These are phyloP conservation scores for Heteromurus nitidus DNA, from an alignment of 2,888 invertebrate genomes.

Conservation along the genomic window DNA sequence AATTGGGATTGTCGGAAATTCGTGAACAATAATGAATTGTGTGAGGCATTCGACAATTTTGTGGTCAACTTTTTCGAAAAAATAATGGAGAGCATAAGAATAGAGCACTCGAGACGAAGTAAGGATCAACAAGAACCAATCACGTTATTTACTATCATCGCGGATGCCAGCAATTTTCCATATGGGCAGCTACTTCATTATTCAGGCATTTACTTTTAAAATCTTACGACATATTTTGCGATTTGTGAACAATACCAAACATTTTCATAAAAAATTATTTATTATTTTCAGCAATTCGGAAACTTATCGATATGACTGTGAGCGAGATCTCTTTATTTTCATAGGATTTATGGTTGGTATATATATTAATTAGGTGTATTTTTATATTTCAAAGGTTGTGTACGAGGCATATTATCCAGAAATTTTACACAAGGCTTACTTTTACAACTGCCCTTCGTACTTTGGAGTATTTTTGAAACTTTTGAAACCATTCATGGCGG, in stretches of 20 bases:
- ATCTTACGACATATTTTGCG: too few species aligned
- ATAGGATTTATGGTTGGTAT: too few species aligned
- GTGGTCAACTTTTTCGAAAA: constrained; percentile 2
- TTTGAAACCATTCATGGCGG: constrained; percentile 17
- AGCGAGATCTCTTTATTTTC: too few species aligned
- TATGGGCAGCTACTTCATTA: not conserved
- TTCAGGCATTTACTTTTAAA: too few species aligned
- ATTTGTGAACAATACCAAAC: too few species aligned
- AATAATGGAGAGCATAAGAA: constrained; percentile 7
- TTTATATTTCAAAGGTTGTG: not conserved
- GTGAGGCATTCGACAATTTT: not conserved
- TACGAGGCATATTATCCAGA: constrained; percentile 39
- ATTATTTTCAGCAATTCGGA: not conserved
- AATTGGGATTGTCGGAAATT: constrained; percentile 29
- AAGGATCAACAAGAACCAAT: not conserved
- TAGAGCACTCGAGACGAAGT: not conserved
- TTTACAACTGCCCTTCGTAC: constrained; percentile 29
- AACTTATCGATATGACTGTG: not conserved
- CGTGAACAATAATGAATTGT: too few species aligned
- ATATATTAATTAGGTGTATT: too few species aligned
- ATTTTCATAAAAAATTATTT: too few species aligned
- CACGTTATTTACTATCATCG: constrained; percentile 2
- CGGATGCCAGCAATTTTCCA: constrained; percentile 10
- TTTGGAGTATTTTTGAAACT: constrained; percentile 17
- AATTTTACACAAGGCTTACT: not conserved